Percentiles rank a stretch among this genome's conserved stretches.
These are phyloP conservation scores for Sceloporus undulatus DNA, from an alignment of 2,113 vertebrate species.

Conservation along the genomic window DNA sequence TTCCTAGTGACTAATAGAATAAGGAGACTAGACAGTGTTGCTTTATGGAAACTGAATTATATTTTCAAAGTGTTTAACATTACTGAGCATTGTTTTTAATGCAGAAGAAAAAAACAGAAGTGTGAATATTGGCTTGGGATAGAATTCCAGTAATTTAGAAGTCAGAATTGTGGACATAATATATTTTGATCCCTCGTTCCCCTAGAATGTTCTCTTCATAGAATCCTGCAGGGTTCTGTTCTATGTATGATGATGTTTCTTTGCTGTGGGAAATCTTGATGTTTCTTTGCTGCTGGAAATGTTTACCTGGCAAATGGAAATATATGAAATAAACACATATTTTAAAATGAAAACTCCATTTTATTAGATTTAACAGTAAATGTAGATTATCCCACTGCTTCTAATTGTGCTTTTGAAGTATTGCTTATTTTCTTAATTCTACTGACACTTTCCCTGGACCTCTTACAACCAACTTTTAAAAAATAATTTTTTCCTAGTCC, in stretches of 20 bases:
- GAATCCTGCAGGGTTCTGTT: too few species aligned
- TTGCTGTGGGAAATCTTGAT: background rate
- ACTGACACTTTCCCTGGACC: background rate
- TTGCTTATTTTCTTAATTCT: background rate
- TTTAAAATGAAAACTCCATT: background rate
- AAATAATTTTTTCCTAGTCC: background rate
- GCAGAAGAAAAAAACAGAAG: background rate
- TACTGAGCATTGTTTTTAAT: background rate
- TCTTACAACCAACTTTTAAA: background rate
- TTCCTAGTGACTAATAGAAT: background rate
- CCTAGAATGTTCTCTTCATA: background rate
- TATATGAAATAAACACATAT: background rate
- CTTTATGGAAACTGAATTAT: background rate
- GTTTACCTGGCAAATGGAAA: background rate
- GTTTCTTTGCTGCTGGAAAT: background rate
- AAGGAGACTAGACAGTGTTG: background rate
- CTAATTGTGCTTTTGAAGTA: background rate
- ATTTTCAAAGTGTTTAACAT: background rate
- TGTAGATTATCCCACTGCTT: background rate
- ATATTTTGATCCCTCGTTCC: background rate
- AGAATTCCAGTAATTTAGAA: background rate
- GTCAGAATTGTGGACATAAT: background rate
- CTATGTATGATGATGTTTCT: background rate
- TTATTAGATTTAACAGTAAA: background rate
- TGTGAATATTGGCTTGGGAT: background rate